Evolutionary conservation across 2,888 invertebrate genomes (phyloP).

Genomic region (Venusia cambrica): DNA sequence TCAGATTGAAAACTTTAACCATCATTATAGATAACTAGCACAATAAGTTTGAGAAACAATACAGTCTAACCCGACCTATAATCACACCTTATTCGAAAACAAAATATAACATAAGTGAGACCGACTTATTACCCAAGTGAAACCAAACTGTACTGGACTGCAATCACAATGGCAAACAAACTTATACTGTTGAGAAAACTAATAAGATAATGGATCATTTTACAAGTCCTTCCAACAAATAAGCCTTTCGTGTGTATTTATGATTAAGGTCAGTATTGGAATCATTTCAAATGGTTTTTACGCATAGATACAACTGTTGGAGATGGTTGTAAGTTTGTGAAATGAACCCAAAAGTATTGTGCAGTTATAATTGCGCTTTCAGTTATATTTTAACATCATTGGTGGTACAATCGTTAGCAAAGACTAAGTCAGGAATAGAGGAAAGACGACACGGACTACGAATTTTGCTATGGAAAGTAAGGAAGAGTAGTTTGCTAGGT

Average conservation of each 20-base stretch:
- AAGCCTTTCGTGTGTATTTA: too few species aligned
- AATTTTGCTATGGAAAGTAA: too few species aligned
- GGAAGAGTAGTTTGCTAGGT: too few species aligned
- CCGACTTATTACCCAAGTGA: slow-evolving; percentile 22
- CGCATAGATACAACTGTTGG: slow-evolving; percentile 1
- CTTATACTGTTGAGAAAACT: too few species aligned
- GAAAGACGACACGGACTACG: too few species aligned
- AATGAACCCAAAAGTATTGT: slow-evolving; percentile 35
- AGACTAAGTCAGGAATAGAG: too few species aligned
- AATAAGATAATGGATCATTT: too few species aligned
- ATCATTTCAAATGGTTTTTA: slow-evolving; percentile 35
- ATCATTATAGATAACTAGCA: slow-evolving; percentile 53
- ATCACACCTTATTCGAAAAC: slow-evolving; percentile 29
- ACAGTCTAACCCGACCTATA: slow-evolving; percentile 29
- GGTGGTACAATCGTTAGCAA: too few species aligned
- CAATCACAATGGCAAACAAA: too few species aligned
- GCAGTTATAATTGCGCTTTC: slow-evolving; percentile 47
- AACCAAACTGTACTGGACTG: too few species aligned
- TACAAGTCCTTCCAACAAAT: too few species aligned
- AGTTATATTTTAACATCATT: slow-evolving; percentile 59
- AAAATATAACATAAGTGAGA: slow-evolving; percentile 39
- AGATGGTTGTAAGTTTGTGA: not conserved
- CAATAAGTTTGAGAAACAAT: slow-evolving; percentile 39
- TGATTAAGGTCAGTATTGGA: slow-evolving; percentile 16
- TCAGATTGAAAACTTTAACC: slow-evolving; percentile 80